Evolutionary conservation across 2,888 invertebrate genomes (phyloP).

Genomic region (Mesoligia furuncula): DNA sequence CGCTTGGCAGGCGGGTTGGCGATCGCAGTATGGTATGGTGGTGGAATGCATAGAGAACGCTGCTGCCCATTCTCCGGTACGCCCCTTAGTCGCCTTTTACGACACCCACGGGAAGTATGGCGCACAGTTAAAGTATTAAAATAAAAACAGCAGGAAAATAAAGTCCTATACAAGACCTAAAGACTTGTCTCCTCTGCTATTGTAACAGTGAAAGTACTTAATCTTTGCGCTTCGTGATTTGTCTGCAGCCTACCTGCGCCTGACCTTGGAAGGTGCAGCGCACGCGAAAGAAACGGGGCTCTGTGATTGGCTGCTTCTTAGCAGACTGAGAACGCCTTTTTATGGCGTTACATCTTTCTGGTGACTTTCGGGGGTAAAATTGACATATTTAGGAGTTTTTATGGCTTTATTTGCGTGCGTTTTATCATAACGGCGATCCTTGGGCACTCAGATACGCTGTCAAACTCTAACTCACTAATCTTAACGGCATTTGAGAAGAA

Average conservation of each 20-base stretch:
- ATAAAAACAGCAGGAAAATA: neutral
- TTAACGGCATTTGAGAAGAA: neutral
- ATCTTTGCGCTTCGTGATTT: constrained; percentile 46
- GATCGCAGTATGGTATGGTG: no score
- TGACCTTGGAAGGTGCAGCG: constrained; percentile 47
- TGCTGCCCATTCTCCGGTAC: no score
- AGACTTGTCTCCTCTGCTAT: constrained; percentile 25
- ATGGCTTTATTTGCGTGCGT: neutral
- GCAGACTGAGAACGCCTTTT: constrained; percentile 30
- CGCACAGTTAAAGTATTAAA: neutral
- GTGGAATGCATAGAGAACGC: no score
- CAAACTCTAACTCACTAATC: no score
- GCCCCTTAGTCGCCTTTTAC: no score
- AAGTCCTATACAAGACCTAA: neutral
- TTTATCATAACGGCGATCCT: neutral
- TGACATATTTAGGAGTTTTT: neutral
- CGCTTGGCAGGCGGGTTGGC: no score
- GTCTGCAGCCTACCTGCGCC: constrained; percentile 45
- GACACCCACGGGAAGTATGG: no score
- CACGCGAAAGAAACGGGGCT: constrained; percentile 15
- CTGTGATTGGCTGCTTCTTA: constrained; percentile 35
- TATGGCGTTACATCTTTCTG: neutral
- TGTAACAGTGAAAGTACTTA: constrained; percentile 48
- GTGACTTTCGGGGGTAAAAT: constrained; percentile 9
- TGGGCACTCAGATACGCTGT: neutral